Evolutionary conservation across 2,113 vertebrate species (phyloP), one percentile per base, ranked within the genome.

Genomic region (Chloropsis hardwickii): DNA sequence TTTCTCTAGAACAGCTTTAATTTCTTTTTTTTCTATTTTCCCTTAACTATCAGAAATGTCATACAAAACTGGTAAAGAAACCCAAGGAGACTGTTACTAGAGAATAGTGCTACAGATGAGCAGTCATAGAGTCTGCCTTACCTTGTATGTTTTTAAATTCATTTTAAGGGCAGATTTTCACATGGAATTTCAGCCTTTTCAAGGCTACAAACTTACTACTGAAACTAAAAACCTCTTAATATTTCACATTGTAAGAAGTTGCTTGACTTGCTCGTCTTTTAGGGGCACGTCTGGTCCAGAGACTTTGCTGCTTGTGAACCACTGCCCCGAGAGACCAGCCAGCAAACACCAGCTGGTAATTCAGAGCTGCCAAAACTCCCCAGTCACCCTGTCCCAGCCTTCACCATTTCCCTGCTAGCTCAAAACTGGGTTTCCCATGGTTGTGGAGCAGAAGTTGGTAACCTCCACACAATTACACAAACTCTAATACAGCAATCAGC

Each of bases 11-110:
- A 73, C 4, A 77, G 8, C 20, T 81, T 92, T 92, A 86, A 40
- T 84, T 92, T 78, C 39, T 87, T 83, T 82, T 72, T 82, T 70
- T 37, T 37, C 37, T 85, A 53, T 97, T 94, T 97, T 95, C 54
- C 58, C 25, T 85, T 82, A 94, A 58, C 78, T 80, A 61, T 94
- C 90, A 93, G 67, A 90, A 94, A 88, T 80, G 79, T 90, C 89
- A 92, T 71, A 50, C 29, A 70, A 86, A 77, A 71, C 57, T 79
- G n/a, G 70, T 51, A 82, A 87, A 87, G 84, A 88, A 91, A 88
- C 42, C 77, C 78, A 66, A 65, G 50, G 84, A 96, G 91, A 79
- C 89, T 67, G 66, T 87, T 94, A 77, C 50, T 73, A 92, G 66
- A 66, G 65, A 90, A 77, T 79, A 82, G 44, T 73, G 70, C 62